Percentiles rank a stretch among this genome's conserved stretches.
Evolutionary conservation across 2,113 vertebrate species (phyloP).

Genomic region (Phalacrocorax aristotelis): DNA sequence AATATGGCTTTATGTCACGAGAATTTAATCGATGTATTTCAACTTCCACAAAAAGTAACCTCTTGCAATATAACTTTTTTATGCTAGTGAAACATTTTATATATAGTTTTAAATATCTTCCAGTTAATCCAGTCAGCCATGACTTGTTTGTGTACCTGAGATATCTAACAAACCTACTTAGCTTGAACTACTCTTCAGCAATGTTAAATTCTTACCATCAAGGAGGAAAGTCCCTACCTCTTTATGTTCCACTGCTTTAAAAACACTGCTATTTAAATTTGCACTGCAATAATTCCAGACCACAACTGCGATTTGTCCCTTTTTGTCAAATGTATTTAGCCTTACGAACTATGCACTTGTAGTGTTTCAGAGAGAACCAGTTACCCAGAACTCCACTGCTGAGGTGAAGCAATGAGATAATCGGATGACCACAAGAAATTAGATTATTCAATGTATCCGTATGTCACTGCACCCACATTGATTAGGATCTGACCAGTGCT

Average conservation of each 20-base stretch:
- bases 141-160: neutral
- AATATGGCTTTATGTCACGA: neutral
- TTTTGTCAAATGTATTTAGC: neutral
- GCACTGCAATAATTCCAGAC: conserved; percentile 48
- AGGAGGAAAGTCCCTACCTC: neutral
- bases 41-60: neutral
- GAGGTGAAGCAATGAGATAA: neutral
- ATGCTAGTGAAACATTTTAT: neutral
- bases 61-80: neutral
- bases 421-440: neutral
- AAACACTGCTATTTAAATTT: neutral
- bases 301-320: conserved; percentile 26
- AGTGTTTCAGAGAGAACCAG: neutral
- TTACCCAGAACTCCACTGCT: neutral
- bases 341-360: neutral
- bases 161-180: neutral
- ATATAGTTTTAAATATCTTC: neutral
- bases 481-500: neutral
- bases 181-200: neutral
- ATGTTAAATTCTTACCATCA: neutral
- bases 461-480: neutral
- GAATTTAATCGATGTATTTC: neutral
- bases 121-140: neutral
- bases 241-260: neutral
- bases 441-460: neutral